phyloP scores from a whole-genome alignment of 1,140 invertebrate species.

The Homarus americanus region DNA sequence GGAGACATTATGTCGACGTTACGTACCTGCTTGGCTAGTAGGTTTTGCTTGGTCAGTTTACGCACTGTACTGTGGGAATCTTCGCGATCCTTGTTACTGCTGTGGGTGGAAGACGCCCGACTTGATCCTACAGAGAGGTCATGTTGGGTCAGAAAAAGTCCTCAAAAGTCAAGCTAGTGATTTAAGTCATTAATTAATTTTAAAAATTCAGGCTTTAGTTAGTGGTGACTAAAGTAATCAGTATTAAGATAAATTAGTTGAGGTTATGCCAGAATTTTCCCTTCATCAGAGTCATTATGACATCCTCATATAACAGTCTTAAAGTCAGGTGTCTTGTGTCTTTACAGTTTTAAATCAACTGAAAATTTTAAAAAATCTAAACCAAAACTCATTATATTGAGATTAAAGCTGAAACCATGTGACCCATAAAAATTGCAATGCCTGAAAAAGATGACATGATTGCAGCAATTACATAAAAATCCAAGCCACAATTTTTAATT shows the following conservation, averaged over 20 bases:
- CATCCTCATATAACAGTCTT: background rate
- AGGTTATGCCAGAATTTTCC: background rate
- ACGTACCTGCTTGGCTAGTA: conserved; percentile 67
- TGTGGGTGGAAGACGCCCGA: conserved; percentile 43
- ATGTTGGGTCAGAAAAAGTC: conserved; percentile 26
- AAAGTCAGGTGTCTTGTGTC: background rate
- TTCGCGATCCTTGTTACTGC: conserved; percentile 29
- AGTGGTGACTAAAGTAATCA: background rate
- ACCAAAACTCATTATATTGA: no score
- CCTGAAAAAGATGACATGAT: no score
- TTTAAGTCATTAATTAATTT: background rate
- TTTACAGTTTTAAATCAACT: background rate
- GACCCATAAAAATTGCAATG: no score
- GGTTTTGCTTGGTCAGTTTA: conserved; percentile 60
- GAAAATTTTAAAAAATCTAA: no score
- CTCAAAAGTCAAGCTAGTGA: background rate
- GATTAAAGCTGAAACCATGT: no score
- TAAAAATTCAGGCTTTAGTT: background rate
- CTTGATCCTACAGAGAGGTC: conserved; percentile 68
- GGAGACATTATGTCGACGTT: background rate
- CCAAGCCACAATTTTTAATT: no score
- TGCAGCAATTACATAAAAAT: no score
- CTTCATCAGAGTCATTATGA: no score
- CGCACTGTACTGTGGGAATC: conserved; percentile 38
- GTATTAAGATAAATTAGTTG: background rate